Base-by-base conservation (phyloP, 1,140 invertebrate genomes). In the Drosophila setifemur region DNA sequence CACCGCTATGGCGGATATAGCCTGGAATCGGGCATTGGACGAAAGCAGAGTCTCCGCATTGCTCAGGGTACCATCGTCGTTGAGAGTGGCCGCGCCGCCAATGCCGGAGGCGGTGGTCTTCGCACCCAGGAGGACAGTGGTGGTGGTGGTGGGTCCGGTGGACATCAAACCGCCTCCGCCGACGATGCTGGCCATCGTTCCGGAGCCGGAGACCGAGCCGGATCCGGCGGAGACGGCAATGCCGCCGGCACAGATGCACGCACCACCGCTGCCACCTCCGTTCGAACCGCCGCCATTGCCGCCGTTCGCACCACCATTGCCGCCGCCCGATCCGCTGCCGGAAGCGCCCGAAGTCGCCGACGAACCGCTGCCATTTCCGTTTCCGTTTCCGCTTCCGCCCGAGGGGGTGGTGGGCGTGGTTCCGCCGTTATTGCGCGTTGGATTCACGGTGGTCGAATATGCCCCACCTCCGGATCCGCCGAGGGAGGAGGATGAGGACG, bases 1-100 rank as follows among this genome's bases (percentile, higher is more conserved):
- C 2, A 98, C 96, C 2, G 97, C 95, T 4, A 99, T 93, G 2
- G 97, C 97, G 4, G 97, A 98, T 89, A 98, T 96, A 0, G 97
- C 95, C 66, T 96, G 96, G 88, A 98, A 96, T 72, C 96, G 95
- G 0, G 97, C 96, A 81, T 97, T 97, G 0, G 96, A 96, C 0
- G 97, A 97, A 1, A 98, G 91, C 6, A 97, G 92, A 8, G 97
- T 96, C 90, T 96, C 95, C 1, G 95, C 93, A 88, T 93, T 95
- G 43, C 94, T 95, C 12, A 94, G 93, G 0, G 93, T 94, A 72
- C 95, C 94, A 63, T 95, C 94, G 19, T 92, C 91, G 60, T 90
- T 90, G 28, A 90, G 57, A 9, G 94, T 77, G 12, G 73, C 74
- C 16, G 64, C 69, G 18, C 52, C 60, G 31, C 81, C 81, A 21